Conservation (phyloP, 2,888 invertebrate genomes). For the Pseudeuparius sepicola region DNA sequence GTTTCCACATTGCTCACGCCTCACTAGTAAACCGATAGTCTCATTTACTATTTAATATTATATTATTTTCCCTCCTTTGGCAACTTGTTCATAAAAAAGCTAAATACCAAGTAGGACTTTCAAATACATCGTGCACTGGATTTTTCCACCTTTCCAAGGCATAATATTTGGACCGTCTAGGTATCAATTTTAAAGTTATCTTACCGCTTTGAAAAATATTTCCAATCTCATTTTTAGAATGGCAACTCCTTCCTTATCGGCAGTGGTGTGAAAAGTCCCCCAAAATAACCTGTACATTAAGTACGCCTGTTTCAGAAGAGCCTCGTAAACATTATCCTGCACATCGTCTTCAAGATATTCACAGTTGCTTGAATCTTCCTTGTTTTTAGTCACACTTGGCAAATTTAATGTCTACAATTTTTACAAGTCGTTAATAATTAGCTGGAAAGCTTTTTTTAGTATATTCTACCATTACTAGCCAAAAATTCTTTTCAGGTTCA, state of each 20-base stretch:
- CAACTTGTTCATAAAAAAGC: too few species aligned
- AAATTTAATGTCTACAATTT: slow-evolving; percentile 60
- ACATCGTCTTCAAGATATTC: slow-evolving; percentile 79
- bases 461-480: slow-evolving; percentile 81
- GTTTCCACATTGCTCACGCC: too few species aligned
- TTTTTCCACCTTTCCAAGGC: too few species aligned
- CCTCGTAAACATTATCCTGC: slow-evolving; percentile 61
- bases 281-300: slow-evolving; percentile 78
- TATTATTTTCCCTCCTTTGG: too few species aligned
- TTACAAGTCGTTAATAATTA: too few species aligned
- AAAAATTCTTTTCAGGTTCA: slow-evolving; percentile 78
- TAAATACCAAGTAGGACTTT: too few species aligned
- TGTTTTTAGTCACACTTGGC: slow-evolving; percentile 60
- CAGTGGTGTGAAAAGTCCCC: slow-evolving; percentile 61
- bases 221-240: slow-evolving; percentile 62
- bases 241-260: slow-evolving; percentile 44
- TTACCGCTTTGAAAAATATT: slow-evolving; percentile 68
- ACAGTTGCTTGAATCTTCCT: slow-evolving; percentile 56
- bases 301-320: slow-evolving; percentile 66
- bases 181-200: slow-evolving; percentile 26
- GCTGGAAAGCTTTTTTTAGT: too few species aligned
- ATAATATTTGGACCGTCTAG: too few species aligned
- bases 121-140: too few species aligned
- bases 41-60: too few species aligned
- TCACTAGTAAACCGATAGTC: too few species aligned